phyloP scores from a whole-genome alignment of 2,888 invertebrate species.

The Argyresthia goedartella region DNA sequence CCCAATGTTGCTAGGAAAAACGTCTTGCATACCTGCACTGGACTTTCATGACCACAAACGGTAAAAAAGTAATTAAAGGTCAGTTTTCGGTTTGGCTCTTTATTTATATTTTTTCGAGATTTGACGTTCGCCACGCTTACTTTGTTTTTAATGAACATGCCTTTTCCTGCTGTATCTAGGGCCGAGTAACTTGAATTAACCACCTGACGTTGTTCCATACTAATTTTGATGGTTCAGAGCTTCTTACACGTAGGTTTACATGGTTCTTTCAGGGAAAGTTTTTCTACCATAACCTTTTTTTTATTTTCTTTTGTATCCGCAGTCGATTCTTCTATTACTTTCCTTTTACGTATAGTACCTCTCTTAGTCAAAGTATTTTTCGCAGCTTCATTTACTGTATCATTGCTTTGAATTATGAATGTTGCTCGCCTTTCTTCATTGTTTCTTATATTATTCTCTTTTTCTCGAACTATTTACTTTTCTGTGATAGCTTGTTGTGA shows the following conservation, averaged over 20 bases:
- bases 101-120: too few species aligned
- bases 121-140: too few species aligned
- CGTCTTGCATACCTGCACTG: slow-evolving; percentile 3
- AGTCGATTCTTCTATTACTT: neutral
- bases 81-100: too few species aligned
- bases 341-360: too few species aligned
- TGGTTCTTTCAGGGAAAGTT: neutral
- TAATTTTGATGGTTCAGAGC: neutral
- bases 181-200: slow-evolving; percentile 2
- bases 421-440: neutral
- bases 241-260: neutral
- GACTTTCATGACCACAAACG: neutral
- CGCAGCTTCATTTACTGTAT: too few species aligned
- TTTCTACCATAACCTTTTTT: neutral
- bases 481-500: neutral
- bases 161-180: neutral
- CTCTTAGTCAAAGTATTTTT: too few species aligned
- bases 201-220: too few species aligned
- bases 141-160: slow-evolving; percentile 2
- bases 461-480: neutral
- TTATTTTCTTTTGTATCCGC: neutral
- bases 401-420: neutral
- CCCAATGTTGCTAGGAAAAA: slow-evolving; percentile 2
- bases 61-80: slow-evolving; percentile 3
- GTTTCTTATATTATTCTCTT: too few species aligned